A percentile compares a stretch with the other conserved stretches of the same genome.
phyloP scores from a whole-genome alignment of 2,888 invertebrate genomes.

The Siphlonurus alternatus region DNA sequence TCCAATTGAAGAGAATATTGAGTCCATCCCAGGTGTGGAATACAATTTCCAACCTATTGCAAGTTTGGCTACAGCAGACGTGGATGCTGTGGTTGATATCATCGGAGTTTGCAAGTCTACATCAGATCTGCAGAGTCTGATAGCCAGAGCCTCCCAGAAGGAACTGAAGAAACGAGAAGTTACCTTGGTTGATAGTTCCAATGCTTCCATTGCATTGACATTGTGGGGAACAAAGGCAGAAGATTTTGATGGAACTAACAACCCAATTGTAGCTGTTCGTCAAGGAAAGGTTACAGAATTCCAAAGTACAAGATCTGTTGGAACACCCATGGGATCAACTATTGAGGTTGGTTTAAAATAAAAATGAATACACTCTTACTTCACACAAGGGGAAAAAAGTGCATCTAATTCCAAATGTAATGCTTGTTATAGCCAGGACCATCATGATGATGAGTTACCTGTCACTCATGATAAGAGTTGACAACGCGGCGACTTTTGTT shows the following conservation, averaged over 20 bases:
- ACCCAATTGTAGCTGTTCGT: conserved; percentile 76
- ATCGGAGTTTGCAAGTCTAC: conserved; percentile 69
- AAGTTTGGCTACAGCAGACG: conserved; percentile 45
- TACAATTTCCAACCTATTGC: conserved; percentile 63
- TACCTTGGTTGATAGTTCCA: conserved; percentile 68
- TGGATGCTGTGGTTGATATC: conserved; percentile 59
- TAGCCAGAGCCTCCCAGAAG: conserved; percentile 53
- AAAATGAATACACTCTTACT: no score
- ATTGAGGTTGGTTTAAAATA: not conserved
- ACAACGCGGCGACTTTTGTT: no score
- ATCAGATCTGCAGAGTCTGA: conserved; percentile 53
- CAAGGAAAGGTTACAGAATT: conserved; percentile 74
- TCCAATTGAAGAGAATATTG: conserved; percentile 33
- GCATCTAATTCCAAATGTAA: no score
- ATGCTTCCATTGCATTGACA: conserved; percentile 58
- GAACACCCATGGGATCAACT: not conserved
- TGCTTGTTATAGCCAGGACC: no score
- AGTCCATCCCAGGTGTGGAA: conserved; percentile 54
- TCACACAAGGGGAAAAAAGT: no score
- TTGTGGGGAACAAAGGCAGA: conserved; percentile 86
- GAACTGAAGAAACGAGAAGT: conserved; percentile 83
- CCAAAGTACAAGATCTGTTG: conserved; percentile 56
- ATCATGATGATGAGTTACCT: no score
- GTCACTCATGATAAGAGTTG: no score
- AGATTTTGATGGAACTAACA: conserved; percentile 54